Base-by-base conservation (phyloP, 2,888 invertebrate species). In the Clivina fossor region DNA sequence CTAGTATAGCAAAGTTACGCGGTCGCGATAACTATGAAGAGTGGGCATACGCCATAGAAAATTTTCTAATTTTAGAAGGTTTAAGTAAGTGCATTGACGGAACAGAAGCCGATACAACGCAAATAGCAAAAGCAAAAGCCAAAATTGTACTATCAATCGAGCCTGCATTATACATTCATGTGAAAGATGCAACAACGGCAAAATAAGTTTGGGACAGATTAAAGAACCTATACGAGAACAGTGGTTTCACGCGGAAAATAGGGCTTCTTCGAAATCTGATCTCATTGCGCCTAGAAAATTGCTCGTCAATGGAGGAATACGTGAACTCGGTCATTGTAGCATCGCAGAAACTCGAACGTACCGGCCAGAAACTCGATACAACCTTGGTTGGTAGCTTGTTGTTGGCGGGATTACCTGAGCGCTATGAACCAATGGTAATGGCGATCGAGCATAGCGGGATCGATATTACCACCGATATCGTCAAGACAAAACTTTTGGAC, bases 181-280 rank as follows among this genome's bases (percentile, higher is more conserved):
- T 62, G 19, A 60, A 60, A 44, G 58, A 62, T 5, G 56, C 60
- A 5, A 49, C 15, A 32, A 57, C 59, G 9, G 38, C 57, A 2
- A 38, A 60, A 38, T 44, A 62, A 41, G 57, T 59, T 20, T 84
- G 84, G 84, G 58, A 33, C 64, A 57, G 55, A 60, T 60, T 53
- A 51, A 60, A 46, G 22, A 2, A 28, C 7, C 20, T 47, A 5
- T 50, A 49, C 18, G 57, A 56, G 15, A 28, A 57, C n/a, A 33
- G 15, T 13, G 44, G 51, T 20, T 28, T 47, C 24, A 33, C 51
- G 15, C 38, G 57, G 47, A 46, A 51, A 33, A 56, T 56, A 20
- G 28, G 49, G 15, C 19, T 57, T 26, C 37, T 61, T 16, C 41
- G 57, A 13, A 16, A 4, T 13, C n/a, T 57, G 13, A 57, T 57